Percentiles rank a stretch among this genome's conserved stretches.
Evolutionary conservation across 2,888 invertebrate species (phyloP).

Genomic region (Julus scandinavius): DNA sequence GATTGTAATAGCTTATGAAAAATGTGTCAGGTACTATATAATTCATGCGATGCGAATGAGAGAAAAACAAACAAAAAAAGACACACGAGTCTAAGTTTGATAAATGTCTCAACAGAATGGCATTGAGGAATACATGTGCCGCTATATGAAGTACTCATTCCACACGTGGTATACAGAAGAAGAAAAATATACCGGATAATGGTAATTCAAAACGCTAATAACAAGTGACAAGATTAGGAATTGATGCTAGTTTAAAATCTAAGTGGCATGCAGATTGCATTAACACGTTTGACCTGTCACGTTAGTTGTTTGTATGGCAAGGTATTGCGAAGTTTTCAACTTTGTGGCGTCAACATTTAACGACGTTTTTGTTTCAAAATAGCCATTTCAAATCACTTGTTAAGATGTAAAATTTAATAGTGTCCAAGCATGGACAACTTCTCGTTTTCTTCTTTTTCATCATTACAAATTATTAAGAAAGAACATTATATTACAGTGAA

Average conservation of each 20-base stretch:
- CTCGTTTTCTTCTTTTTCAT: too few relatives aligned
- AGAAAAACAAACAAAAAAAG: not conserved
- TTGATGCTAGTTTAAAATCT: not conserved
- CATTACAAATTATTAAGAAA: too few relatives aligned
- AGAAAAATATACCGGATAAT: not conserved
- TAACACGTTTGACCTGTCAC: not conserved
- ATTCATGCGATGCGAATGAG: not conserved
- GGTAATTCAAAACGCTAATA: not conserved
- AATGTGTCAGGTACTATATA: slow-evolving; percentile 14
- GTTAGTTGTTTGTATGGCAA: not conserved
- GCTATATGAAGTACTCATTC: not conserved
- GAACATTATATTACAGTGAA: too few relatives aligned
- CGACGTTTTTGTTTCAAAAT: not conserved
- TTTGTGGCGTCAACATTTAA: not conserved
- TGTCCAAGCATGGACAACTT: too few relatives aligned
- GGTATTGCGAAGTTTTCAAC: not conserved
- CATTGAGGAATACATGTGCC: slow-evolving; percentile 11
- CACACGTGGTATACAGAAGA: not conserved
- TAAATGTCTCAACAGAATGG: not conserved
- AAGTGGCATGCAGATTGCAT: not conserved
- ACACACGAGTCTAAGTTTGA: not conserved
- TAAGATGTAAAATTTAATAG: not conserved
- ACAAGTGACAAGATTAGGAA: not conserved
- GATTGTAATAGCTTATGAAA: slow-evolving; percentile 14
- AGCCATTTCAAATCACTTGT: not conserved